Conservation (phyloP, 2,797 vertebrate genomes). For the Salarias fasciatus region DNA sequence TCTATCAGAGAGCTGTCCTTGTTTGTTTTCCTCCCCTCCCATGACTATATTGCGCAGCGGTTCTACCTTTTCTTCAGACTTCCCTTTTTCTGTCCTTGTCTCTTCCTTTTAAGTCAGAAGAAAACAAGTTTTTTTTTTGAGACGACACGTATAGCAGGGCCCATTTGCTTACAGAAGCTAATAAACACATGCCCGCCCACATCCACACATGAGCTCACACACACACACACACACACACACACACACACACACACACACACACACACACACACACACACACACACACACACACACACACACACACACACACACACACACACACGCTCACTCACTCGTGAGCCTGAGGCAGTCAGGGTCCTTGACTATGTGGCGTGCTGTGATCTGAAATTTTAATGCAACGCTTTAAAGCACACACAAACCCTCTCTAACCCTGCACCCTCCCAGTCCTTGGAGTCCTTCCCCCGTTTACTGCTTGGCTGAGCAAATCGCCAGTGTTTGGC, state of each 20-base stretch:
- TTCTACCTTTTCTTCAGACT: slow-evolving; percentile 36
- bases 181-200: slow-evolving; percentile 76
- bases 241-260: slow-evolving; percentile 43
- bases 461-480: slow-evolving; percentile 84
- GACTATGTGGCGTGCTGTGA: slow-evolving; percentile 84
- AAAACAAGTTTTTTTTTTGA: slow-evolving; percentile 60
- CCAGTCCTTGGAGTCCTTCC: slow-evolving; percentile 81
- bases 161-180: slow-evolving; percentile 75
- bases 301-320: slow-evolving; percentile 17
- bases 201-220: slow-evolving; percentile 34
- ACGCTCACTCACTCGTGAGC: slow-evolving; percentile 69
- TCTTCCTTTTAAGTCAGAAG: slow-evolving; percentile 59
- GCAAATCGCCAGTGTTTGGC: slow-evolving; percentile 82
- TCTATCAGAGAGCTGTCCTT: slow-evolving; percentile 16
- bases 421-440: slow-evolving; percentile 81
- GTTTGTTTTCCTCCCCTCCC: slow-evolving; percentile 9
- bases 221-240: slow-evolving; percentile 65
- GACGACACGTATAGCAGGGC: slow-evolving; percentile 64
- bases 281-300: slow-evolving; percentile 12
- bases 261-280: slow-evolving; percentile 22
- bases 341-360: slow-evolving; percentile 83
- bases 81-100: slow-evolving; percentile 35
- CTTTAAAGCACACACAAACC: slow-evolving; percentile 83
- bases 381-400: slow-evolving; percentile 85
- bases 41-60: slow-evolving; percentile 2